Base-by-base conservation (phyloP, 1,140 invertebrate species). In the Ostrea denselamellosa region DNA sequence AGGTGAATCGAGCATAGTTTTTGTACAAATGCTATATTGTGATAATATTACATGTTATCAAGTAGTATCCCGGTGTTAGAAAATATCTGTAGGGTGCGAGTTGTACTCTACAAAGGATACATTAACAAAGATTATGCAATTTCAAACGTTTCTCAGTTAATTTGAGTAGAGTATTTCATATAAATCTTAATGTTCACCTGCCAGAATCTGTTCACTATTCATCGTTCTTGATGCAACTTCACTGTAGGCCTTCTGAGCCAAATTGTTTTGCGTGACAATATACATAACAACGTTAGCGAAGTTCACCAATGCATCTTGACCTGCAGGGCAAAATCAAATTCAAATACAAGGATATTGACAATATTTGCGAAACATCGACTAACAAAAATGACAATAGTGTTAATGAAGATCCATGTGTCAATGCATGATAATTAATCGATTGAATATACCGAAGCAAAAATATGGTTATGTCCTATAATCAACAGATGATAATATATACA, bases 151-250 rank as follows among this genome's bases (percentile, higher is more conserved):
- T 44, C 34, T 44, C 34, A 44, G 34, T 5, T 44, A 44, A 44
- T n/a, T n/a, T n/a, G n/a, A n/a, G n/a, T n/a, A 44, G 2, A 44
- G 34, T 44, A 2, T 44, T 44, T 44, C 34, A 44, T 44, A 44
- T 44, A 44, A 44, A 44, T 2, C 2, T 44, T n/a, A n/a, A 22
- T 81, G 14, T 14, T n/a, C 28, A 81, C 71, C 71, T 81, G 17
- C 19, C 2, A 1, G n/a, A 81, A 81, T 81, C 8, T 81, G 71
- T 28, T 81, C 71, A 34, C 71, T 81, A 34, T 81, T 81, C 71
- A 81, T 81, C n/a, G 71, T 81, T 28, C 71, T 81, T 28, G 28
- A 22, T 12, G 71, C n/a, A 81, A 22, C 28, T 14, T 14, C 28
- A 4, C 71, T 28, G 28, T 81, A 81, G 3, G 19, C 8, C 71